Evolutionary conservation across 2,113 vertebrate species (phyloP).

Genomic region (Cisticola juncidis): DNA sequence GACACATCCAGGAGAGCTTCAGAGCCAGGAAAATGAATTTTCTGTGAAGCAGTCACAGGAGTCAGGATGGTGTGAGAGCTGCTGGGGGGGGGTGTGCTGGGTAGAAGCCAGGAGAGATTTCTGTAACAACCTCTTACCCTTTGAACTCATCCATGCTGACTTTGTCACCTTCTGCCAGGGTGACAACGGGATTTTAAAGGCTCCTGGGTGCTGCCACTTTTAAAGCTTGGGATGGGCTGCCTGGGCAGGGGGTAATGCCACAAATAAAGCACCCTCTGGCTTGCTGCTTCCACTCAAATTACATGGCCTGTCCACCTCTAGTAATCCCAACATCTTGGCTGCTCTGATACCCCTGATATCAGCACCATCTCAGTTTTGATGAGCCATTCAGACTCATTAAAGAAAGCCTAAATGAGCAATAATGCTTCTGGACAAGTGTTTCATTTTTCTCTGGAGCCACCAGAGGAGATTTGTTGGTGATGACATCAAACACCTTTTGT

Average conservation of each 20-base stretch:
- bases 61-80: rapidly evolving
- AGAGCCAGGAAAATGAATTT: not conserved
- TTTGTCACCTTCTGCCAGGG: not conserved
- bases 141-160: rapidly evolving
- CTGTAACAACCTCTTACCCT: not conserved
- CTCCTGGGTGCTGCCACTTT: not conserved
- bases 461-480: not conserved
- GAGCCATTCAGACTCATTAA: not conserved
- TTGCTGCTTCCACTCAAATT: not conserved
- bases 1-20: rapidly evolving
- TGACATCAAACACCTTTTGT: not conserved
- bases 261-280: not conserved
- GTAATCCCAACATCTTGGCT: not conserved
- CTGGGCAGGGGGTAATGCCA: not conserved
- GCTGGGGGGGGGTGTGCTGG: not conserved
- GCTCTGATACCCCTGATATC: not conserved
- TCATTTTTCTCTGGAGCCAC: not conserved
- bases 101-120: not conserved
- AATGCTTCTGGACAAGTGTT: not conserved
- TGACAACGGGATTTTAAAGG: not conserved
- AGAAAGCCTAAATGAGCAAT: not conserved
- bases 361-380: not conserved
- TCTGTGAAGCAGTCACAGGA: not conserved
- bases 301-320: not conserved
- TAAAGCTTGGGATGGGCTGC: not conserved